Conservation (phyloP, 2,113 vertebrate species). For the Sclerurus mexicanus region DNA sequence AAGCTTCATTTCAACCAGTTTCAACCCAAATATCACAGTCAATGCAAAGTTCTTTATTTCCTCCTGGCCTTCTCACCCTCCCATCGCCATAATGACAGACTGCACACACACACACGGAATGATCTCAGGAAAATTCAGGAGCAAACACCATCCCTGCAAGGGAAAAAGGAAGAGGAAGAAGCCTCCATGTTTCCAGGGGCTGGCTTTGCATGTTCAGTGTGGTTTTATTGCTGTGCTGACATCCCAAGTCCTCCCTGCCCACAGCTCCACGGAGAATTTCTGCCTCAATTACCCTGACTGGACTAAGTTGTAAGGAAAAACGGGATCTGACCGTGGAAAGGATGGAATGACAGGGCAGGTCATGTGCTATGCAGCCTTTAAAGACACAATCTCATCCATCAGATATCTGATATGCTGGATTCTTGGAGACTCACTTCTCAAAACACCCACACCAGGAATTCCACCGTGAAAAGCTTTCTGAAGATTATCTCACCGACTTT, state of each 20-base stretch:
- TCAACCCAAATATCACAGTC: background rate
- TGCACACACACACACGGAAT: background rate
- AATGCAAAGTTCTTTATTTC: background rate
- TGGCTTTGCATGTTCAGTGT: background rate
- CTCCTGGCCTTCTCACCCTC: background rate
- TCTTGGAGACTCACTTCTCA: background rate
- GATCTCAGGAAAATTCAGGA: background rate
- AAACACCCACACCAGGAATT: background rate
- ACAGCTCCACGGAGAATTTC: background rate
- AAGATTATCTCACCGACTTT: background rate
- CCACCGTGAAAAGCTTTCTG: fast-evolving
- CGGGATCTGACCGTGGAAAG: background rate
- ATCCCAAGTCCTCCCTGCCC: background rate
- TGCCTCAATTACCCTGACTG: background rate
- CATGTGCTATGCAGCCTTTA: background rate
- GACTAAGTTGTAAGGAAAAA: background rate
- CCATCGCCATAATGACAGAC: fast-evolving
- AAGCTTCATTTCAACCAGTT: background rate
- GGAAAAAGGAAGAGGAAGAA: fast-evolving
- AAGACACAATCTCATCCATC: fast-evolving
- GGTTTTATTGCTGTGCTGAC: background rate
- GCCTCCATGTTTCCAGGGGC: background rate
- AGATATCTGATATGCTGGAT: background rate
- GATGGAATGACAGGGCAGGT: background rate
- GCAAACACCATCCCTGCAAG: background rate